These are phyloP conservation scores for Limonius californicus DNA, from an alignment of 1,140 invertebrate species.

Conservation along the genomic window DNA sequence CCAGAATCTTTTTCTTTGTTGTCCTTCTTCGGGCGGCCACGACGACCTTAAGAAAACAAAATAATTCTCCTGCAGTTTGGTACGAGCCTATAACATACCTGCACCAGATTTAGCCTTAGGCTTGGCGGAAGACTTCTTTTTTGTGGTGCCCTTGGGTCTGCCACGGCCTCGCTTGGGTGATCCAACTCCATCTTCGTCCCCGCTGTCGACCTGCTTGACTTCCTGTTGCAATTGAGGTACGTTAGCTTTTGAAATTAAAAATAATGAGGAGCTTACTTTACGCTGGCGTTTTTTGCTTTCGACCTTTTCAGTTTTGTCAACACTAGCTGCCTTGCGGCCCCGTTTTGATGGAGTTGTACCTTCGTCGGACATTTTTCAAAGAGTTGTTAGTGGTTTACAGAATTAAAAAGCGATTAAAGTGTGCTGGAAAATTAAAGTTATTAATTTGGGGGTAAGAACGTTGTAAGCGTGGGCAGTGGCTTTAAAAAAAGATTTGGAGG, in stretches of 20 bases:
- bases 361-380: conserved; percentile 37
- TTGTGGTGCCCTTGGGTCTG: conserved; percentile 41
- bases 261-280: too few species aligned
- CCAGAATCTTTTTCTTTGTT: conserved; percentile 29
- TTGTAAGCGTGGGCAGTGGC: not conserved
- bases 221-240: conserved; percentile 24
- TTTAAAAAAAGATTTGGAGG: not conserved
- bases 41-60: conserved; percentile 18
- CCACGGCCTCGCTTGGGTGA: conserved; percentile 37
- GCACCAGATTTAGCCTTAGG: conserved; percentile 28
- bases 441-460: too few species aligned
- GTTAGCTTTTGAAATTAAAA: conserved; percentile 30
- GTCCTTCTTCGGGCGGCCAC: conserved; percentile 38
- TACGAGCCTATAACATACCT: not conserved
- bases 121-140: conserved; percentile 36
- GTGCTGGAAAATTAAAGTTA: too few species aligned
- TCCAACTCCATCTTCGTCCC: conserved; percentile 25
- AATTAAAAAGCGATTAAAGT: conserved; percentile 19
- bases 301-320: conserved; percentile 26
- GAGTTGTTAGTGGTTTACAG: not conserved
- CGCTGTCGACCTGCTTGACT: conserved; percentile 24
- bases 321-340: conserved; percentile 31
- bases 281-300: conserved; percentile 21
- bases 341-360: conserved; percentile 31
- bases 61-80: not conserved